Evolutionary conservation across 2,797 vertebrate species (phyloP), one percentile per base, ranked within the genome.

Genomic region (Enteromius anoplus): DNA sequence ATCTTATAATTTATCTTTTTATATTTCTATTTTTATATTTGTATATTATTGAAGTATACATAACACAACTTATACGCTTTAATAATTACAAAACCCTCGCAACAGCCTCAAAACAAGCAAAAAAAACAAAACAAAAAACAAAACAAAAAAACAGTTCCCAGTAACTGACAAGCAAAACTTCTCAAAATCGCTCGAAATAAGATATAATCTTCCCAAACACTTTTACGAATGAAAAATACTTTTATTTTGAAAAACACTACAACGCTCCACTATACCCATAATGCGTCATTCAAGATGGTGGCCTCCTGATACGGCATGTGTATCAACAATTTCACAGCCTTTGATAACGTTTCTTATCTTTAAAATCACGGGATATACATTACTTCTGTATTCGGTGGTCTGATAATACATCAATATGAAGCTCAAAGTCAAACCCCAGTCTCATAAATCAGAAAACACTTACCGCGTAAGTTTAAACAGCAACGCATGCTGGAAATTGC

Each of bases 371-470:
- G 14, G 2, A 17, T 17, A 64, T 29, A 37, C 37, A 75, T 23
- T 76, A 32, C 4, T 75, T 11, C 12, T 12, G 0, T 51, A 23
- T 12, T 58, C 17, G 0, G 26, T 19, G 6, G 40, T 21, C 75
- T 45, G 4, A 69, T 1, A n/a, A 73, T 65, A 77, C 64, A 8
- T 84, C 11, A 90, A 91, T 86, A 99, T 99, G 98, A 99, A 97
- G 94, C 90, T 92, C 4, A 99, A 97, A 83, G 93, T 90, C n/a
- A 99, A 97, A 78, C 94, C 97, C 1, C 89, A 95, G 45, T 94
- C 96, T 80, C 97, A 98, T 90, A 98, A 97, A 91, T 93, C 96
- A 2, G 95, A 96, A 88, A 99, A 99, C 89, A 99, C 96, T 0
- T 95, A 92, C 92, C 93, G 95, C 96, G 98, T 99, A 90, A 97